A percentile compares a stretch with the other conserved stretches of the same genome.
These are phyloP conservation scores for Poecilus cupreus DNA, from an alignment of 2,888 invertebrate species.

Conservation along the genomic window DNA sequence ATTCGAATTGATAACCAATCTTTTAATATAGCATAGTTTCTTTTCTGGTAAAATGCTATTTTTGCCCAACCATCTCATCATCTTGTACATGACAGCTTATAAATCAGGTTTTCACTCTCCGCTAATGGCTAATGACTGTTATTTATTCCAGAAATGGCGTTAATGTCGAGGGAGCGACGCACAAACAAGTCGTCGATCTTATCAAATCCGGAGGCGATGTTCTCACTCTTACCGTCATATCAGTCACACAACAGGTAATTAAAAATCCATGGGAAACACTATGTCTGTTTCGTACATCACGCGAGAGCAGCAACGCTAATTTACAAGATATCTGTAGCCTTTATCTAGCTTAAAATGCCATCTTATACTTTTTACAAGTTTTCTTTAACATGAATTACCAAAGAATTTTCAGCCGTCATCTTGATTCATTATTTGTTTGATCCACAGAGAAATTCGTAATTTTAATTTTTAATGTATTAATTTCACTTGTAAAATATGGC, in stretches of 20 bases:
- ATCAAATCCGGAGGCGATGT: slow-evolving; percentile 99
- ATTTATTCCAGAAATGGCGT: slow-evolving; percentile 91
- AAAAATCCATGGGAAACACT: not conserved
- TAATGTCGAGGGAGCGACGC: slow-evolving; percentile 99
- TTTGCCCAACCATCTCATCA: not conserved
- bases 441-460: too few relatives aligned
- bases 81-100: not conserved
- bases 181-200: slow-evolving; percentile 99
- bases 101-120: not conserved
- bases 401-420: too few relatives aligned
- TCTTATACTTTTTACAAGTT: too few relatives aligned
- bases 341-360: too few relatives aligned
- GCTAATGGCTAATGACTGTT: slow-evolving; percentile 49
- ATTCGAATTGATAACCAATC: too few relatives aligned
- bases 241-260: slow-evolving; percentile 91
- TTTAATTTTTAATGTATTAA: too few relatives aligned
- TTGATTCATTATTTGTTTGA: too few relatives aligned
- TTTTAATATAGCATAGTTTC: not conserved
- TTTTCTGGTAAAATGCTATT: not conserved
- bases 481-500: too few relatives aligned
- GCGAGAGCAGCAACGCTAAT: too few relatives aligned
- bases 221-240: slow-evolving; percentile 95
- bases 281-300: too few relatives aligned
- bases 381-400: too few relatives aligned
- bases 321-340: too few relatives aligned